These are phyloP conservation scores for Ivindomyrus marchei DNA, from an alignment of 2,113 vertebrate species.

Conservation along the genomic window DNA sequence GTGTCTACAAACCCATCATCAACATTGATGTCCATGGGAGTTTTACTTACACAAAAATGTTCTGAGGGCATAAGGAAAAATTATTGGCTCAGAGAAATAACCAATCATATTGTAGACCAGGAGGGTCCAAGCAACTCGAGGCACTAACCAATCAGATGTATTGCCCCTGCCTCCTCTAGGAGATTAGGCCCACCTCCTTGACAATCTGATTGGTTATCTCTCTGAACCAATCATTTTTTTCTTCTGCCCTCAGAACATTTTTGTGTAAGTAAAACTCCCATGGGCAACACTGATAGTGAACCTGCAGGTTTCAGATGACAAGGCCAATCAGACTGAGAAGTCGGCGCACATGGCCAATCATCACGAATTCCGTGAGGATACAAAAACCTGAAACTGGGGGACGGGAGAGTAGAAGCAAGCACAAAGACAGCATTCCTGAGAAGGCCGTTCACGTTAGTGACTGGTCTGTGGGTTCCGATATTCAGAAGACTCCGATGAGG, in stretches of 20 bases:
- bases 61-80: no score
- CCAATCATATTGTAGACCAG: no score
- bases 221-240: no score
- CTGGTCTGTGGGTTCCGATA: not conserved
- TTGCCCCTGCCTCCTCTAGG: no score
- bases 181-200: no score
- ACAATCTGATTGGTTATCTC: no score
- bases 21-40: not conserved
- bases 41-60: no score
- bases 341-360: not conserved
- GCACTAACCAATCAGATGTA: no score
- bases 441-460: not conserved
- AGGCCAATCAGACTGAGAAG: not conserved
- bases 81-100: no score
- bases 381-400: not conserved
- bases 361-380: not conserved
- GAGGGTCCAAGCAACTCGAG: no score
- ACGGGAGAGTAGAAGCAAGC: not conserved
- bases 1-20: not conserved
- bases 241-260: no score
- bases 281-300: not conserved
- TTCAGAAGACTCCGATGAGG: not conserved
- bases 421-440: conserved; percentile 25
- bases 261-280: no score
- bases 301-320: not conserved